phyloP scores from a whole-genome alignment of 1,140 invertebrate species.

The Drosophila ananassae region DNA sequence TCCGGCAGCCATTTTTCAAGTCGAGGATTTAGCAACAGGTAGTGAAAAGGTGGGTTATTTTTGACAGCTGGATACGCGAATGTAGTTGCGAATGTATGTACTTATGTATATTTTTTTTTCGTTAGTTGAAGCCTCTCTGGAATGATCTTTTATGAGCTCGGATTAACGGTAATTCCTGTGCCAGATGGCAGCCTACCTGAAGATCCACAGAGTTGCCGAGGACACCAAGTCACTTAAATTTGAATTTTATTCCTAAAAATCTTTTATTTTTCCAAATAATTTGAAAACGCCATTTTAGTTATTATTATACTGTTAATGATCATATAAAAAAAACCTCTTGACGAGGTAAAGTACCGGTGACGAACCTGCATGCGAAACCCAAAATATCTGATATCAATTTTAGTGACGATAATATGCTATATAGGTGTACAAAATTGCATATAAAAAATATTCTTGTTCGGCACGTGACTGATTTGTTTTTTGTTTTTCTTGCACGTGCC shows the following conservation, averaged over 20 bases:
- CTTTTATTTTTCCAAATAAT: not conserved
- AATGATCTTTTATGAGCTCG: constrained; percentile 51
- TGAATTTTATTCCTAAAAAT: not conserved
- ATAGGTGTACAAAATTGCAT: no score
- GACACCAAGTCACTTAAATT: not conserved
- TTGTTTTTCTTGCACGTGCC: no score
- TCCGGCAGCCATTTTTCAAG: constrained; percentile 28
- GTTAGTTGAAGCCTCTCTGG: constrained; percentile 1
- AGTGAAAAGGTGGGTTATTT: constrained; percentile 24
- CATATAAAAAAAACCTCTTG: no score
- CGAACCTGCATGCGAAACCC: no score
- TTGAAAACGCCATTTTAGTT: no score
- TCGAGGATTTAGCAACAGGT: constrained; percentile 33
- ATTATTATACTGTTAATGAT: no score
- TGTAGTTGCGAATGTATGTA: constrained; percentile 22
- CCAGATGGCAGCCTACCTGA: constrained; percentile 54
- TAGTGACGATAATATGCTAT: no score
- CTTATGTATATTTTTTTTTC: not conserved
- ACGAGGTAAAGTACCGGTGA: no score
- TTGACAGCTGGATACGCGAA: constrained; percentile 15
- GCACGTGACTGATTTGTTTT: no score
- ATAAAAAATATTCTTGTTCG: no score
- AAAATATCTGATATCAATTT: no score
- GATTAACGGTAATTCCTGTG: constrained; percentile 58
- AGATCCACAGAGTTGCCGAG: constrained; percentile 28